Evolutionary conservation across 2,113 vertebrate genomes (phyloP), one percentile per base, ranked within the genome.

Genomic region (Eudyptes chrysolophus): DNA sequence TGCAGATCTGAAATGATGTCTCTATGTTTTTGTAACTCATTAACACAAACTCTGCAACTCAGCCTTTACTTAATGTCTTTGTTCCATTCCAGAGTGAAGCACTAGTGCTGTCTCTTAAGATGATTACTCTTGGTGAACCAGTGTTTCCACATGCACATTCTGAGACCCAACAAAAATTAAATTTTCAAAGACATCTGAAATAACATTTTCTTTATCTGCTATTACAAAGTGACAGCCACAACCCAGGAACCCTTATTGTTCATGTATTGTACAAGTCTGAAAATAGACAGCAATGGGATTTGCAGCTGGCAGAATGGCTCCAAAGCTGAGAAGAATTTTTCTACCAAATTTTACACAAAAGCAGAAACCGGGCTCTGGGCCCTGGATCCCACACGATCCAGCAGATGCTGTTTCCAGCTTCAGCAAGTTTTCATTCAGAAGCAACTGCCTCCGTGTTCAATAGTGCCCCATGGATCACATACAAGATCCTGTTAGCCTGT

Each of bases 361-460:
- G 89, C 75, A 97, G 87, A 95, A 94, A 92, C 1, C 0, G 86
- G 89, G 65, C 89, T 96, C 91, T 95, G 80, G 76, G 89, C 78
- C 92, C 75, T 16, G 5, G 87, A 95, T 83, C 87, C 92, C 94
- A 83, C 58, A 93, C 90, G 64, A 92, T 97, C 93, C 96, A 94
- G 94, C 89, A 93, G 93, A 97, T 88, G 87, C 92, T 96, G 87
- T 94, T 97, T 90, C 62, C 97, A 97, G 66, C 75, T 96, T 80
- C 95, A 96, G 64, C 89, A 96, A 94, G 92, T 83, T 95, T 64
- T 96, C 96, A 83, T 83, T 96, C 93, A 97, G 92, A 96, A 96
- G 87, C 95, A 96, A 95, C 84, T 90, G 92, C 87, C 90, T 95
- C 85, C 89, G 8, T 83, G 94, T 94, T 95, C 94, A 96, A 89